Evolutionary conservation across 2,113 vertebrate species (phyloP), one percentile per base, ranked within the genome.

Genomic region (Misgurnus anguillicaudatus): DNA sequence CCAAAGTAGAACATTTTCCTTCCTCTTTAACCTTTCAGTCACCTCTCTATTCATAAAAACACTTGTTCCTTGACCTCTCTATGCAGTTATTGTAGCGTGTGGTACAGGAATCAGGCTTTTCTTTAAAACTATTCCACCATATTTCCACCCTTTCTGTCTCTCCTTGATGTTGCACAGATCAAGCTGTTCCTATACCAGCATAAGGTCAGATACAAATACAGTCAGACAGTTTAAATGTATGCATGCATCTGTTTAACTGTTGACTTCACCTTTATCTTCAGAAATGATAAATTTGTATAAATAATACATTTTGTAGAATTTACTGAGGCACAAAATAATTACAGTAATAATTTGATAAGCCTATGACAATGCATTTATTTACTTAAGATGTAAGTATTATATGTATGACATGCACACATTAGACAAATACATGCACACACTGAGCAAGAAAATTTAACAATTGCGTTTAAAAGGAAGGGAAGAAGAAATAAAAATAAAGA

Each of bases 401-500:
- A 69, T 69, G 24, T 21, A 80, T 86, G 84, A 86, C 83, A 80
- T 45, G 42, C 3, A 45, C 42, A 45, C 42, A 45, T 10, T 9
- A 6, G 42, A 77, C 65, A 6, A n/a, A 41, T 41, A 36, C 24
- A 78, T 57, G 58, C 64, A 70, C 41, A 77, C 69, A 57, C 75
- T 4, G 19, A 48, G 55, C 47, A 66, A 13, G 81, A n/a, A 60
- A 48, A 42, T 39, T 82, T 73, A 89, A 88, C 88, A 87, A 88
- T 88, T 82, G 66, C 62, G 60, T 70, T 79, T 77, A 70, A 86
- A 83, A 9, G 63, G 83, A 78, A 72, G 78, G 82, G 84, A 89
- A 88, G 86, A 92, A 92, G 89, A 74, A 84, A 82, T 77, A 53
- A 4, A 73, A 88, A 87, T 83, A 89, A 90, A 92, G 89, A 92